Percentiles rank a stretch among this genome's conserved stretches.
These are phyloP conservation scores for Lepidurus apus DNA, from an alignment of 1,140 invertebrate species.

Conservation along the genomic window DNA sequence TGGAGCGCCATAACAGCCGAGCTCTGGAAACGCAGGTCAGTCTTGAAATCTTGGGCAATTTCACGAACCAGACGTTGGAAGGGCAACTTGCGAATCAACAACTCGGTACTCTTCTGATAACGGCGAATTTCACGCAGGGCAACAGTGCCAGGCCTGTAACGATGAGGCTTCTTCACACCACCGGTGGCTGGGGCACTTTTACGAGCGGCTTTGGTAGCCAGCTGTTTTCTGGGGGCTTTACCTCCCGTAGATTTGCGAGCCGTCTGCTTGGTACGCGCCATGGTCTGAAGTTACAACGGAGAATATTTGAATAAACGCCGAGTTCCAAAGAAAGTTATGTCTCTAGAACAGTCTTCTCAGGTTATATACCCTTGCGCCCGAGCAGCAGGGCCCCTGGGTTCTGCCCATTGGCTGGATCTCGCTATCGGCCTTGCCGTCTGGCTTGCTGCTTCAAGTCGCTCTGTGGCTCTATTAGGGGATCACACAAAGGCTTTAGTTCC, in stretches of 20 bases:
- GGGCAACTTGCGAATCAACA: conserved; percentile 59
- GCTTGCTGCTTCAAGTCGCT: not conserved
- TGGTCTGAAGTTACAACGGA: conserved; percentile 40
- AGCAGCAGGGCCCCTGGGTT: not conserved
- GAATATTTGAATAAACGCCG: not conserved
- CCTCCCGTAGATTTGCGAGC: conserved; percentile 63
- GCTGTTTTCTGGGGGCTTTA: conserved; percentile 78
- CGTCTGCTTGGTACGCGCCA: conserved; percentile 69
- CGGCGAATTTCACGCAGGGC: conserved; percentile 72
- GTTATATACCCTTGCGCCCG: not conserved
- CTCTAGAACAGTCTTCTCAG: not conserved
- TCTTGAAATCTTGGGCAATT: conserved; percentile 73
- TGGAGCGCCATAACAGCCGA: conserved; percentile 66
- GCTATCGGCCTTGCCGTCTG: no score
- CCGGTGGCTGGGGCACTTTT: conserved; percentile 77
- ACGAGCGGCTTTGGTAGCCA: conserved; percentile 74
- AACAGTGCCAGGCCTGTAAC: no score
- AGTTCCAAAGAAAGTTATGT: not conserved
- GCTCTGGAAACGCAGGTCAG: conserved; percentile 72
- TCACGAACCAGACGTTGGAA: conserved; percentile 79
- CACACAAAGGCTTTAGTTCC: not conserved
- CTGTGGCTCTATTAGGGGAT: not conserved
- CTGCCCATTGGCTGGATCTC: no score
- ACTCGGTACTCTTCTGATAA: conserved; percentile 64
- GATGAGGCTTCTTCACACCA: conserved; percentile 76